Evolutionary conservation across 2,888 invertebrate species (phyloP).

Genomic region (Caradrina clavipalpis): DNA sequence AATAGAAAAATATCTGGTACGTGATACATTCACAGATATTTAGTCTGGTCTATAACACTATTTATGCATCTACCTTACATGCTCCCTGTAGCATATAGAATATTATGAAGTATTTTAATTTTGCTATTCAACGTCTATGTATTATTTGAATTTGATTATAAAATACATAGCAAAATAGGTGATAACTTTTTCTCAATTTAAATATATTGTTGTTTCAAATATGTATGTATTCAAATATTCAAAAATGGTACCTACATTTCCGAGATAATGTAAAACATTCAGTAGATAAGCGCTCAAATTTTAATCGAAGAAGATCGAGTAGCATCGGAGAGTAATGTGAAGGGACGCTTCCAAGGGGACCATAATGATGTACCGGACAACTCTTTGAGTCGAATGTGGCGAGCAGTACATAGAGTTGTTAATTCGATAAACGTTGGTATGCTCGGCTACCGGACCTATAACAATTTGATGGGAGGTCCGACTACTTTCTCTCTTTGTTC

Average conservation of each 20-base stretch:
- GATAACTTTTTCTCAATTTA: background rate
- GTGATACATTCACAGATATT: slow-evolving; percentile 2
- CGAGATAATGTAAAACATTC: background rate
- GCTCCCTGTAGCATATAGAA: background rate
- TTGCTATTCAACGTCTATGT: background rate
- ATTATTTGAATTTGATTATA: background rate
- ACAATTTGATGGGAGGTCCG: slow-evolving; percentile 17
- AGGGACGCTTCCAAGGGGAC: slow-evolving; percentile 58
- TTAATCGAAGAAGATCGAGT: slow-evolving; percentile 52
- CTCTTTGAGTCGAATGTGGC: slow-evolving; percentile 64
- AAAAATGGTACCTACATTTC: background rate
- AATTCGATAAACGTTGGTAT: slow-evolving; percentile 7
- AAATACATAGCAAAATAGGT: background rate
- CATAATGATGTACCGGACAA: slow-evolving; percentile 71
- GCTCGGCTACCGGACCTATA: background rate
- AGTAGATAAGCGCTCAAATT: slow-evolving; percentile 23
- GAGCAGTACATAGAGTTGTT: slow-evolving; percentile 62
- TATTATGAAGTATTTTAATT: background rate
- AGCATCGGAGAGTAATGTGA: slow-evolving; percentile 60
- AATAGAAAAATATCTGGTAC: background rate
- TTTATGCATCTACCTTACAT: too few species aligned
- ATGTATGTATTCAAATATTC: too few species aligned
- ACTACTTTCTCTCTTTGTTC: slow-evolving; percentile 41
- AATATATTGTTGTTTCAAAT: too few species aligned
- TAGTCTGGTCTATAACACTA: too few species aligned